Evolutionary conservation across 2,888 invertebrate species (phyloP), one percentile per base, ranked within the genome.

Genomic region (Cyrtodaria siliqua): DNA sequence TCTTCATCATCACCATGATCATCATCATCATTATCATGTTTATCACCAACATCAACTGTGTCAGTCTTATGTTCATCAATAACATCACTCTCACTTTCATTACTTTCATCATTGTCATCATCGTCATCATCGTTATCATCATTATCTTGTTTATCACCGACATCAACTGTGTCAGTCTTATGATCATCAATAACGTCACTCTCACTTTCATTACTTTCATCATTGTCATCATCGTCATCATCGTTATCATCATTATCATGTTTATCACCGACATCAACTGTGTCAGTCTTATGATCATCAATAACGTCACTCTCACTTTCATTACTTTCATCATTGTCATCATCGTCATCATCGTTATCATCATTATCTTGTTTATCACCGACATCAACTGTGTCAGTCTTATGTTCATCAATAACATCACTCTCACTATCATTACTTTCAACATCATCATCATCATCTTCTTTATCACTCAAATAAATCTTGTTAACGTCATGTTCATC

Each of bases 151-250:
- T 53, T 55, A 12, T 16, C 47, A 12, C 18, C 27, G 9, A 38
- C 52, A n/a, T 44, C 26, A n/a, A 23, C 47, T 40, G 14, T 53
- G 16, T 20, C 8, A 12, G 24, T 18, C 16, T 42, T 23, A 26
- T 26, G n/a, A 23, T 16, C 26, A 59, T 29, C 14, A 27, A 18
- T 20, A 24, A 6, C 42, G 2, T 24, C 12, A 38, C 20, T 23
- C 2, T 20, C 42, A 12, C 14, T 24, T 23, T 57, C 23, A 18
- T 44, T 14, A 47, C 29, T 20, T n/a, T 24, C 20, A 23, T 47
- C 18, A 27, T 62, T 53, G 8, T 52, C 55, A 24, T 53, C 26
- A 44, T 24, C 27, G 18, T 27, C 50, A n/a, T n/a, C 26, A 4
- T 52, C 24, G 1, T 23, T 38, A 27, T 3, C 3, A 9, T 47